Evolutionary conservation across 2,113 vertebrate genomes (phyloP), one percentile per base, ranked within the genome.

Genomic region (Triplophysa rosa): DNA sequence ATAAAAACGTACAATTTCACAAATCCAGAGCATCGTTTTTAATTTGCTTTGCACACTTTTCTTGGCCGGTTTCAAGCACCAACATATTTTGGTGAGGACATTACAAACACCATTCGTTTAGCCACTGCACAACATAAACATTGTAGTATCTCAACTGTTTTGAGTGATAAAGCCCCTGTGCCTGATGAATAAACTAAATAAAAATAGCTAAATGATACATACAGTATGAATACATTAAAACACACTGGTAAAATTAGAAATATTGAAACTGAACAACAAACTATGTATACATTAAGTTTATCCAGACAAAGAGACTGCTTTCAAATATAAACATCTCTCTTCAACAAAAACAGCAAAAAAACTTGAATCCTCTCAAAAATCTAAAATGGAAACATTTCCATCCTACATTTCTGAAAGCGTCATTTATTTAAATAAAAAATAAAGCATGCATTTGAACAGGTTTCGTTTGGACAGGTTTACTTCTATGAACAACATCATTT

Each of bases 1-100:
- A 54, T 17, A 54, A 16, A 58, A n/a, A 58, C 17, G 1, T 19
- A 21, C 54, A 58, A 21, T n/a, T 58, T 58, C 8, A 7, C 10
- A 81, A 65, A 29, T 59, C 72, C 71, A 86, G 66, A 82, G 87
- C 86, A 64, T 86, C 63, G 77, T 83, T 47, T 86, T 92, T 90
- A 87, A 90, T 90, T 91, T 86, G 87, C 85, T 86, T 89, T 87
- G 85, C 87, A 91, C 90, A 87, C 77, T 79, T 73, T 86, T 89
- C 81, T 86, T 89, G 86, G 86, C 89, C 87, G 86, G 86, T 85
- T 88, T 79, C 81, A 88, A 87, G 85, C 86, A 87, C 85, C 86
- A 88, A 81, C 80, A 82, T 80, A 77, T 85, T 85, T 85, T 76
- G 67, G 77, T 87, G 80, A 86, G 79, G 80, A 88, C 82, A 58